These are phyloP conservation scores for Drosophila anomelani DNA, from an alignment of 2,888 invertebrate species.

Conservation along the genomic window DNA sequence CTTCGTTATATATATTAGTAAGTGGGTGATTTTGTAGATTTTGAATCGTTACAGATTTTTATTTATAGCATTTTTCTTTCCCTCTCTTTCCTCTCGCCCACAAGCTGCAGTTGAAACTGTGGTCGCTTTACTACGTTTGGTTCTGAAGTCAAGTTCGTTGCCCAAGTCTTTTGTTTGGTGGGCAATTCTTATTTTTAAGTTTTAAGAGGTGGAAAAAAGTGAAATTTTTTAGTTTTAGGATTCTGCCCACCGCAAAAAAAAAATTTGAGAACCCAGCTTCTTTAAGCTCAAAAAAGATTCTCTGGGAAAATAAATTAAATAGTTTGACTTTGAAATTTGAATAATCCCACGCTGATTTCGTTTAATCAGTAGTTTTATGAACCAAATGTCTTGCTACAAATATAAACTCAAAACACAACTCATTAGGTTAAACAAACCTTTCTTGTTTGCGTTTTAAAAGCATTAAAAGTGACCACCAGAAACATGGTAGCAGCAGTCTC, in stretches of 20 bases:
- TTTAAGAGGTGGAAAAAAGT: too few relatives aligned
- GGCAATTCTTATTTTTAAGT: too few relatives aligned
- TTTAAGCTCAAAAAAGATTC: background rate
- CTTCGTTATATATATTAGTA: background rate
- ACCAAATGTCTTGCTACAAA: conserved; percentile 1
- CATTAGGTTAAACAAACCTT: conserved; percentile 6
- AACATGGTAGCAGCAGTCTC: conserved; percentile 4
- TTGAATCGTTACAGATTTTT: background rate
- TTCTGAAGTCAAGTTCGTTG: conserved; percentile 58
- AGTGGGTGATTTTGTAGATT: conserved; percentile 1
- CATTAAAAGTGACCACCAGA: conserved; percentile 2
- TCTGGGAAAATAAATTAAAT: background rate
- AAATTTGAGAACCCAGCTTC: too few relatives aligned
- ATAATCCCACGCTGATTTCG: conserved; percentile 12
- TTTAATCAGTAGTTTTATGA: conserved; percentile 10
- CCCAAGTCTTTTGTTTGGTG: conserved; percentile 67
- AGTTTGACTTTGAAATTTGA: background rate
- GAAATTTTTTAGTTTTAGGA: too few relatives aligned
- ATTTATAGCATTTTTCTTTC: background rate
- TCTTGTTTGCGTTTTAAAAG: conserved; percentile 2
- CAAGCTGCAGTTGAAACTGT: too few relatives aligned
- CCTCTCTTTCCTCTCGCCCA: too few relatives aligned
- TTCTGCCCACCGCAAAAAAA: too few relatives aligned
- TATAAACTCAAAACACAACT: background rate
- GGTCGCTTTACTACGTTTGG: too few relatives aligned